These are phyloP conservation scores for Dasypogon diadema DNA, from an alignment of 2,888 invertebrate species.

Conservation along the genomic window DNA sequence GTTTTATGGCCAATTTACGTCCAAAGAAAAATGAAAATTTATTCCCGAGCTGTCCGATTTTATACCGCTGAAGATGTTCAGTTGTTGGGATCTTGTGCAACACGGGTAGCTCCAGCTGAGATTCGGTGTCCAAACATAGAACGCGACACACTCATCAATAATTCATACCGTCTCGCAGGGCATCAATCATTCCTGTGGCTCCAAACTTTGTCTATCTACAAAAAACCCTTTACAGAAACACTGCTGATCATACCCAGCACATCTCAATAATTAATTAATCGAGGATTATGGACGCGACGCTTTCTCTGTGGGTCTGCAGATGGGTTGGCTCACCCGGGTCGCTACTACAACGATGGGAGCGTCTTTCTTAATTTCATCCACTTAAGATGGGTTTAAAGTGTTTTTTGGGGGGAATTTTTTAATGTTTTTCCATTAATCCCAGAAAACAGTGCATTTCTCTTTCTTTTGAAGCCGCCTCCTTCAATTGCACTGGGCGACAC, in stretches of 20 bases:
- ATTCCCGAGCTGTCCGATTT: not conserved
- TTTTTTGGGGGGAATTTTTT: not conserved
- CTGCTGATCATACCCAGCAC: not conserved
- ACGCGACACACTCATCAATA: constrained; percentile 22
- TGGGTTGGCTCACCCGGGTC: constrained; percentile 1
- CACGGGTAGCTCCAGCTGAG: constrained; percentile 42
- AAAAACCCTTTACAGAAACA: not conserved
- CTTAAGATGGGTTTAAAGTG: not conserved
- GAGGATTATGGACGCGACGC: constrained; percentile 28
- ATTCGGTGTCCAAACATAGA: constrained; percentile 19
- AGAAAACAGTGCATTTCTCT: not conserved
- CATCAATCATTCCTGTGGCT: constrained; percentile 46
- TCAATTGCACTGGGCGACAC: not conserved
- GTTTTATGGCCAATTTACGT: no score
- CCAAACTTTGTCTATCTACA: constrained; percentile 5
- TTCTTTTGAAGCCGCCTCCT: not conserved
- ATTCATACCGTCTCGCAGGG: constrained; percentile 3
- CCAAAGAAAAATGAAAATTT: not conserved
- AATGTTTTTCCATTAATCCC: not conserved
- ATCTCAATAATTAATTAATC: constrained; percentile 46
- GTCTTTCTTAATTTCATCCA: constrained; percentile 3
- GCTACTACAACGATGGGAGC: not conserved
- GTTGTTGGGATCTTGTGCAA: not conserved
- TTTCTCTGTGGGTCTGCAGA: not conserved
- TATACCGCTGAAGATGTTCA: no score